These are phyloP conservation scores for Ceratothoa steindachneri DNA, from an alignment of 2,888 invertebrate species.

Conservation along the genomic window DNA sequence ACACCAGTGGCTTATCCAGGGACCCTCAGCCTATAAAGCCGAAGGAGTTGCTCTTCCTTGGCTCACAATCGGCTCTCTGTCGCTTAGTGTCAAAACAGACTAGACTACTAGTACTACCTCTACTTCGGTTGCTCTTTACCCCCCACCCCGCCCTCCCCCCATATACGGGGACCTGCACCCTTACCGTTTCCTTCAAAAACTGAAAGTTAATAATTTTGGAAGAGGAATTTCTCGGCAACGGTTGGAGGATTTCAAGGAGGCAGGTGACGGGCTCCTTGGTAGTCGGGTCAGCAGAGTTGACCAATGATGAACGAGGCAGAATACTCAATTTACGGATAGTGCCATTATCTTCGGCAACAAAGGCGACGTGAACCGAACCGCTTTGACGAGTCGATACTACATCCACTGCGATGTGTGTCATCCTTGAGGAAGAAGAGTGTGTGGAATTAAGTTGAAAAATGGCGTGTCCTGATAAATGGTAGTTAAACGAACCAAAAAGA, in stretches of 20 bases:
- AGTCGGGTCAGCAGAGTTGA: conserved; percentile 58
- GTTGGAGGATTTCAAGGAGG: conserved; percentile 77
- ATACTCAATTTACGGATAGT: conserved; percentile 75
- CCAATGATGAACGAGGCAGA: conserved; percentile 59
- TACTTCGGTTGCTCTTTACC: too few species aligned
- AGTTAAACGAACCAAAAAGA: too few species aligned
- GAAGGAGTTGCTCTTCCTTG: too few species aligned
- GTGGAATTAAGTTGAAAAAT: not conserved
- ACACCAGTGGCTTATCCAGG: too few species aligned
- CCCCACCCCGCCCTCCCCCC: too few species aligned
- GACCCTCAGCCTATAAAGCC: too few species aligned
- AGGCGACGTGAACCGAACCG: conserved; percentile 67
- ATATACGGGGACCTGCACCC: too few species aligned
- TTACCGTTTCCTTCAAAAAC: conserved; percentile 43
- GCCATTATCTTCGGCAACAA: conserved; percentile 71
- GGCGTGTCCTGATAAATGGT: not conserved
- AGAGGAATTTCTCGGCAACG: conserved; percentile 58
- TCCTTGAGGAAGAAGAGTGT: too few species aligned
- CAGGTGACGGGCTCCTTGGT: conserved; percentile 56
- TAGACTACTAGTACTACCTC: too few species aligned
- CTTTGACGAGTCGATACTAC: conserved; percentile 68
- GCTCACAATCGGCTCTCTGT: too few species aligned
- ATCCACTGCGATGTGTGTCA: conserved; percentile 66
- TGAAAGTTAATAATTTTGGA: conserved; percentile 52
- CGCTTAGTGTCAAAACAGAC: too few species aligned